Percentiles rank a stretch among this genome's conserved stretches.
phyloP scores from a whole-genome alignment of 2,113 vertebrate genomes.

The Polypterus senegalus region DNA sequence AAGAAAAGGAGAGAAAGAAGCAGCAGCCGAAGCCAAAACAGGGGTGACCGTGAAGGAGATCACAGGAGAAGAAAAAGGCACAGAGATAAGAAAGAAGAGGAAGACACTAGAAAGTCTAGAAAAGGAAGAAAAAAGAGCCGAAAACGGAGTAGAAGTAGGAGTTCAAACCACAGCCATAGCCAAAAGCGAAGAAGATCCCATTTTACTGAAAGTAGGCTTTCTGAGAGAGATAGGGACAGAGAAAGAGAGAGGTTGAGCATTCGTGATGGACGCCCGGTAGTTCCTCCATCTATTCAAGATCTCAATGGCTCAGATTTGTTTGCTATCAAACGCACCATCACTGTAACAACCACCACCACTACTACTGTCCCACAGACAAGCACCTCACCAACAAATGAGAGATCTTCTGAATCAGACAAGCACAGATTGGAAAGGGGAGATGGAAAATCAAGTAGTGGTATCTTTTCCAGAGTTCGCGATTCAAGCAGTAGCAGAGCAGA shows the following conservation, averaged over 20 bases:
- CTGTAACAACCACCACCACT: constrained; percentile 55
- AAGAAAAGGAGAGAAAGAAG: constrained; percentile 27
- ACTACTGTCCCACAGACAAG: constrained; percentile 35
- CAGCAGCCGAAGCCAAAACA: constrained; percentile 33
- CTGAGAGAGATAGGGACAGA: constrained; percentile 32
- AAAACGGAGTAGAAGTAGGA: neutral
- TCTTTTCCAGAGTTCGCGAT: no score
- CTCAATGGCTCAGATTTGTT: constrained; percentile 80
- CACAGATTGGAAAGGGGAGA: constrained; percentile 25
- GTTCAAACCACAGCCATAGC: constrained; percentile 1
- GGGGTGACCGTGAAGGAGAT: constrained; percentile 29
- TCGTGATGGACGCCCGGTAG: constrained; percentile 59
- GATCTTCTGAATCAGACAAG: constrained; percentile 42
- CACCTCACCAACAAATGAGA: constrained; percentile 43
- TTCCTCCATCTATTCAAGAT: constrained; percentile 83
- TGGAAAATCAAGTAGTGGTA: no score
- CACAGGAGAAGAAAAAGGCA: constrained; percentile 25
- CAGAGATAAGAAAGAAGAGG: constrained; percentile 43
- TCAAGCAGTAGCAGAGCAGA: neutral
- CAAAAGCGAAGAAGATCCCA: no score
- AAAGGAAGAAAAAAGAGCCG: constrained; percentile 29
- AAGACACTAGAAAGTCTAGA: constrained; percentile 27
- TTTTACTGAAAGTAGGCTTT: no score
- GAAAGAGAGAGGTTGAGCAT: constrained; percentile 37
- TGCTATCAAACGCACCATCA: constrained; percentile 87